Conservation (phyloP, 2,113 vertebrate genomes). For the Pteruthius melanotis region DNA sequence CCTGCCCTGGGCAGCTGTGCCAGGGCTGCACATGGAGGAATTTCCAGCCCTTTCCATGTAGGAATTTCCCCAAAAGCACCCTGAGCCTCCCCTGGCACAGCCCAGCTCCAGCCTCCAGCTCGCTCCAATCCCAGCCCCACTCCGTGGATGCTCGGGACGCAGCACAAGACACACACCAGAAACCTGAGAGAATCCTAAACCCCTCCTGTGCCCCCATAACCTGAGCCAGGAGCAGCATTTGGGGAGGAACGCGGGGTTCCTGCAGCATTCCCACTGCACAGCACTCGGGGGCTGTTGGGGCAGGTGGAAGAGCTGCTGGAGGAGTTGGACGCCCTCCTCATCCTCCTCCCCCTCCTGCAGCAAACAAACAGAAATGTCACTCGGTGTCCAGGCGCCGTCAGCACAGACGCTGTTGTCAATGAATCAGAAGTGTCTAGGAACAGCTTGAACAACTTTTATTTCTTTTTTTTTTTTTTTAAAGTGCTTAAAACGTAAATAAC, state of each 20-base stretch:
- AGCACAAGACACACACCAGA: accelerated
- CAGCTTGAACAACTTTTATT: conserved; percentile 71
- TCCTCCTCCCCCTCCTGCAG: background rate
- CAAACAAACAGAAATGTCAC: background rate
- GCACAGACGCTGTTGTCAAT: conserved; percentile 55
- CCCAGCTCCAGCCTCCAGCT: background rate
- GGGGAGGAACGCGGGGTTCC: background rate
- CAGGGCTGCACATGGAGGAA: background rate
- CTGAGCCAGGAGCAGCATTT: accelerated
- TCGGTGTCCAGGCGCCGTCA: conserved; percentile 31
- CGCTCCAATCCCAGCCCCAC: accelerated
- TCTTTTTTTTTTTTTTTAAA: conserved; percentile 71
- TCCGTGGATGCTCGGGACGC: accelerated
- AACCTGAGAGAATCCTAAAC: background rate
- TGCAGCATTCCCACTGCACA: background rate
- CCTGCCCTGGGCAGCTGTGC: background rate
- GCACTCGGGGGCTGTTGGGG: background rate
- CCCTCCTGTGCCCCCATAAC: accelerated
- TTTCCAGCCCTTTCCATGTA: background rate
- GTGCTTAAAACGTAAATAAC: conserved; percentile 78
- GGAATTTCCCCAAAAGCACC: background rate
- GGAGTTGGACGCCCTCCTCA: background rate
- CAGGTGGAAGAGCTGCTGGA: background rate
- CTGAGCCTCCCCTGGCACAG: too few relatives aligned
- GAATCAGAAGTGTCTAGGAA: conserved; percentile 57